phyloP scores from a whole-genome alignment of 2,113 vertebrate species.

The Centropus bengalensis region DNA sequence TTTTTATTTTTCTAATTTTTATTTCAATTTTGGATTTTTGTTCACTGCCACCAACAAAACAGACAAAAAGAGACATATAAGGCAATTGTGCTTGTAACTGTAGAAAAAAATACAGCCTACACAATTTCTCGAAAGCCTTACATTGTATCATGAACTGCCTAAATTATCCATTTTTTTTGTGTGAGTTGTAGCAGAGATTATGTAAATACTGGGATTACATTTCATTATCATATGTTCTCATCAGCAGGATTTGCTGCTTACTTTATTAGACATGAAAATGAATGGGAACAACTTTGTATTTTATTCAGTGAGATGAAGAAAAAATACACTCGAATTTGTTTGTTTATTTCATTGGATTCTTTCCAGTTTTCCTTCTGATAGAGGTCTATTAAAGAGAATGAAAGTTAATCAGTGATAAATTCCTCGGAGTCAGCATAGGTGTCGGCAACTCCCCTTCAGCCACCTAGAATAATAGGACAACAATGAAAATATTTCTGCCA shows the following conservation, averaged over 20 bases:
- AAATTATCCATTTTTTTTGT: not conserved
- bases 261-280: not conserved
- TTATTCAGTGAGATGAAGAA: not conserved
- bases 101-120: not conserved
- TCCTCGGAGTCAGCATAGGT: not conserved
- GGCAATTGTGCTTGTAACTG: not conserved
- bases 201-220: not conserved
- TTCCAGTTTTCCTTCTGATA: not conserved
- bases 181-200: not conserved
- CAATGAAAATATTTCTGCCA: not conserved
- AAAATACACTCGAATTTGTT: not conserved
- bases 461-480: not conserved
- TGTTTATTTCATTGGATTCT: rapidly evolving
- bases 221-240: not conserved
- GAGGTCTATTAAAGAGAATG: not conserved
- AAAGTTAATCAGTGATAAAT: not conserved
- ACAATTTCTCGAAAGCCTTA: not conserved
- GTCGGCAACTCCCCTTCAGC: rapidly evolving
- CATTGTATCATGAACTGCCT: not conserved
- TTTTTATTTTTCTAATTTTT: not conserved
- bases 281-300: rapidly evolving
- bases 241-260: not conserved
- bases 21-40: not conserved
- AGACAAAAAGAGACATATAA: not conserved
- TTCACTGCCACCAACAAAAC: not conserved